Conservation (phyloP, 2,888 invertebrate genomes). For the Eilema griseolum region DNA sequence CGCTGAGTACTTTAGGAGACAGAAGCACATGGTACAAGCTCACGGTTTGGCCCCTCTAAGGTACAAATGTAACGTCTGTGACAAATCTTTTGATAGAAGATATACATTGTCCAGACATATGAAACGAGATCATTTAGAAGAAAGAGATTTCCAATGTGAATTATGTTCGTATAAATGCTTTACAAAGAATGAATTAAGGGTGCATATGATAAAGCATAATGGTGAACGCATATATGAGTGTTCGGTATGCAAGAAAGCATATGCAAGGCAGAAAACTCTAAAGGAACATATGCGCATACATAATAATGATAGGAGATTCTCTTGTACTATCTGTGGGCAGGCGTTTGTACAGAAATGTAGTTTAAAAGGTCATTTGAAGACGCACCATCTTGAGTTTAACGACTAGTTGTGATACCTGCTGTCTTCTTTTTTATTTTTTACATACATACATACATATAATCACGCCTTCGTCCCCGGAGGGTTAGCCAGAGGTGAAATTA, state of each 20-base stretch:
- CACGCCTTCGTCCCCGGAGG: too few species aligned
- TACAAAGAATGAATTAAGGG: constrained; percentile 69
- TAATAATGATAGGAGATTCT: constrained; percentile 73
- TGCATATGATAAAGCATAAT: constrained; percentile 73
- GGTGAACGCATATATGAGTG: constrained; percentile 72
- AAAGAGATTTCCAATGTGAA: constrained; percentile 61
- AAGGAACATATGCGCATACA: constrained; percentile 78
- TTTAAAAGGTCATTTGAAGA: constrained; percentile 76
- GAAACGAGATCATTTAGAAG: constrained; percentile 73
- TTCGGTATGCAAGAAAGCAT: constrained; percentile 75
- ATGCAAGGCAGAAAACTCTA: constrained; percentile 73
- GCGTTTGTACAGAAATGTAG: constrained; percentile 79
- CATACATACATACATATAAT: too few species aligned
- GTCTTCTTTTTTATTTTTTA: too few species aligned
- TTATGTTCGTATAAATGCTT: constrained; percentile 67
- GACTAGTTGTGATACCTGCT: too few species aligned
- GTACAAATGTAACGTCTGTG: constrained; percentile 76
- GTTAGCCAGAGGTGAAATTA: too few species aligned
- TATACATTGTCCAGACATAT: constrained; percentile 71
- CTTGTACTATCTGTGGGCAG: constrained; percentile 74
- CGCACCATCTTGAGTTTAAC: constrained; percentile 66
- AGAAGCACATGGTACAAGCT: constrained; percentile 71
- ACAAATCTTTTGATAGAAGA: constrained; percentile 63
- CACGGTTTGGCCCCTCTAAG: constrained; percentile 69
- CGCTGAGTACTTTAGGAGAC: constrained; percentile 70